phyloP scores from a whole-genome alignment of 2,888 invertebrate species.

The Drosophila nr. perissopoda region DNA sequence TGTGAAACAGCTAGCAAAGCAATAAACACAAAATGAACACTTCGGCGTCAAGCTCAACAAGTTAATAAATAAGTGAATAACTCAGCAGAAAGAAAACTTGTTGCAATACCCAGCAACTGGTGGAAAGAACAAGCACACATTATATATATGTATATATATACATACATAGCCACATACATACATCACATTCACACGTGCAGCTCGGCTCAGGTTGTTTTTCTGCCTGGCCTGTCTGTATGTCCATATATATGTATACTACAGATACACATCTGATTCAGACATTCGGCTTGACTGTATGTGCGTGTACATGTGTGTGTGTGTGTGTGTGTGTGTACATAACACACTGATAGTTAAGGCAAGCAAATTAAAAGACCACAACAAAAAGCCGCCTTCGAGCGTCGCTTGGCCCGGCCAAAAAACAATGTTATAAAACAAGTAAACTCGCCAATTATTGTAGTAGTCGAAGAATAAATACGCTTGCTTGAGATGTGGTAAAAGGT shows the following conservation, averaged over 20 bases:
- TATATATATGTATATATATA: slow-evolving; percentile 15
- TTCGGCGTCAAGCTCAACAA: slow-evolving; percentile 33
- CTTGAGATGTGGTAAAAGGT: background rate
- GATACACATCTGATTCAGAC: slow-evolving; percentile 37
- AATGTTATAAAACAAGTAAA: background rate
- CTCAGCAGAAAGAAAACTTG: slow-evolving; percentile 51
- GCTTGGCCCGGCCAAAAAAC: slow-evolving; percentile 20
- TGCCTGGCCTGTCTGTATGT: background rate
- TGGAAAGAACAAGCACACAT: slow-evolving; percentile 37
- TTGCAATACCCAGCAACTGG: slow-evolving; percentile 60
- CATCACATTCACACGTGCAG: slow-evolving; percentile 50
- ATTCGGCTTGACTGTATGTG: slow-evolving; percentile 5
- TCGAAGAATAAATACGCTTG: slow-evolving; percentile 26
- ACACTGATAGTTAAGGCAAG: slow-evolving; percentile 68
- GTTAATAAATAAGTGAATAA: slow-evolving; percentile 24
- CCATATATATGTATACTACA: background rate
- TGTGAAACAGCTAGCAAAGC: slow-evolving; percentile 40
- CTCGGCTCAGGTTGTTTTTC: slow-evolving; percentile 10
- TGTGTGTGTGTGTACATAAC: slow-evolving; percentile 44
- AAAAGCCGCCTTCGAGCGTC: slow-evolving; percentile 57
- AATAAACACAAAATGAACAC: slow-evolving; percentile 15
- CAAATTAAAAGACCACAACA: slow-evolving; percentile 67
- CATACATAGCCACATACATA: slow-evolving; percentile 19
- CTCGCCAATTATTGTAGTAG: background rate
- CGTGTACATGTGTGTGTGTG: slow-evolving; percentile 4